Evolutionary conservation across 2,113 vertebrate genomes (phyloP).

Genomic region (Microtus richardsoni): DNA sequence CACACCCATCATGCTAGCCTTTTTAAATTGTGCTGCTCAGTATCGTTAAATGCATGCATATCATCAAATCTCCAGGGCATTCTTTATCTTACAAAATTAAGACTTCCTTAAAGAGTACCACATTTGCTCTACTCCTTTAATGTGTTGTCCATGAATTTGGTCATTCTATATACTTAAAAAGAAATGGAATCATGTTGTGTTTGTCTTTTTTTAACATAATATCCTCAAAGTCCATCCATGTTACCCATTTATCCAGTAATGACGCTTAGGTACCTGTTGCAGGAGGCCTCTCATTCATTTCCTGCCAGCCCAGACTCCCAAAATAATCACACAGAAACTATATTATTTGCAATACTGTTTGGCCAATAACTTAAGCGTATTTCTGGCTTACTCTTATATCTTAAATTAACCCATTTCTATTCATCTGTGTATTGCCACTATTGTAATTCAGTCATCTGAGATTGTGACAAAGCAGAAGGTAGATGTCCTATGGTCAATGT

Average conservation of each 20-base stretch:
- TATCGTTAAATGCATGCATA: neutral
- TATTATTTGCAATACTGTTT: too few relatives aligned
- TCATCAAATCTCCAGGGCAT: neutral
- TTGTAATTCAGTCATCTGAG: neutral
- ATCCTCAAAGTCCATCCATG: neutral
- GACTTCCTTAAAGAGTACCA: neutral
- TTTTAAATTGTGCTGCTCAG: neutral
- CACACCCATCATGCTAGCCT: neutral
- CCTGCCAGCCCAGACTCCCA: too few relatives aligned
- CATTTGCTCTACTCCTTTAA: neutral
- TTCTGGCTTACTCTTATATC: too few relatives aligned
- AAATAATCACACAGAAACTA: too few relatives aligned
- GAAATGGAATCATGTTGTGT: neutral
- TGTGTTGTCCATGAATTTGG: conserved; percentile 12
- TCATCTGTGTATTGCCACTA: neutral
- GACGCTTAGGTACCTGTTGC: neutral
- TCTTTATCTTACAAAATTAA: conserved; percentile 15
- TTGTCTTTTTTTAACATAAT: neutral
- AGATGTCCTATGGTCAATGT: neutral
- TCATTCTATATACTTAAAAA: neutral
- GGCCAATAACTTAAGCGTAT: too few relatives aligned
- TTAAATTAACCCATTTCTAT: too few relatives aligned
- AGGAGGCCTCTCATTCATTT: too few relatives aligned
- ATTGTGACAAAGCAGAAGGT: conserved; percentile 27
- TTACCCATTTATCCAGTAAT: neutral